Conservation (phyloP, 2,113 vertebrate genomes). For the Python bivittatus region DNA sequence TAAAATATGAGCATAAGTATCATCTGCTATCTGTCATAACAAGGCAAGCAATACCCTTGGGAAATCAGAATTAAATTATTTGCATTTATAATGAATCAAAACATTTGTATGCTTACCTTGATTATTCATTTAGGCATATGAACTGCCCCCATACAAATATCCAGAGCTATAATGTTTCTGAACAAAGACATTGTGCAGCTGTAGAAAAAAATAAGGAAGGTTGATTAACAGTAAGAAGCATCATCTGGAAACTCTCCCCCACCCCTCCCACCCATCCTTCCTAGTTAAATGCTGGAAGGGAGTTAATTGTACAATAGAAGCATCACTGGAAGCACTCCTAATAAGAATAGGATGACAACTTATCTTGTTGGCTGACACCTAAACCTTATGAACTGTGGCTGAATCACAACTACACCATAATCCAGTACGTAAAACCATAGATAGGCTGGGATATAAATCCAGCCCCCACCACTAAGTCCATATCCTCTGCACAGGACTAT, state of each 20-base stretch:
- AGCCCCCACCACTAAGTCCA: background rate
- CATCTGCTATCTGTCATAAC: slow-evolving; percentile 26
- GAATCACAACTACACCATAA: background rate
- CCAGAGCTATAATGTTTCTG: slow-evolving; percentile 10
- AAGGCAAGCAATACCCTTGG: background rate
- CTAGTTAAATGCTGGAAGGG: background rate
- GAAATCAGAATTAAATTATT: background rate
- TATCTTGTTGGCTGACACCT: background rate
- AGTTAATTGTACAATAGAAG: background rate
- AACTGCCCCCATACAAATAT: slow-evolving; percentile 18
- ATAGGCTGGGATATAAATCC: background rate
- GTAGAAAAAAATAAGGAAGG: background rate
- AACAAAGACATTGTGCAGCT: background rate
- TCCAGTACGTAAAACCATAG: background rate
- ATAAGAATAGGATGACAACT: background rate
- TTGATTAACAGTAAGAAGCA: background rate
- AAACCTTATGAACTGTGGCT: background rate
- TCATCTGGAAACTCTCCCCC: background rate
- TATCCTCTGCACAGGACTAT: background rate
- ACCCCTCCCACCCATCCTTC: background rate
- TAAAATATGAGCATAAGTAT: slow-evolving; percentile 19
- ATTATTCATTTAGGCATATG: background rate
- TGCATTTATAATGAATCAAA: slow-evolving; percentile 37
- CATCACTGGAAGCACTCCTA: background rate
- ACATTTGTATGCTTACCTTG: slow-evolving; percentile 22